phyloP scores from a whole-genome alignment of 2,113 vertebrate genomes.

The crab-eating macaque (Macaca fascicularis) region T2T-MFA8v1.1 NC_088380.1:65568501-65569000 shows the following conservation, averaged over 20 bases:
- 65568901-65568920: neutral
- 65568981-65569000: neutral
- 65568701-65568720: neutral
- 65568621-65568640: neutral
- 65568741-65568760: neutral
- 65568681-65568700: neutral
- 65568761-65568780: neutral
- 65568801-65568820: conserved; percentile 21
- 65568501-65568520: neutral
- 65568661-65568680: neutral
- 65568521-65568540: neutral
- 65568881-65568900: conserved; percentile 40
- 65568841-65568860: conserved; percentile 48
- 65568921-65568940: neutral
- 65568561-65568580: neutral
- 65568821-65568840: conserved; percentile 61
- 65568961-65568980: neutral
- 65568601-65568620: neutral
- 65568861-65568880: neutral
- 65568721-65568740: neutral
- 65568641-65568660: neutral
- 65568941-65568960: neutral
- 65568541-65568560: neutral
- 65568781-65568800: neutral
- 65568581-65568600: neutral